Evolutionary conservation across 2,113 vertebrate genomes (phyloP), one percentile per base, ranked within the genome.

Genomic region (Planiliza haematocheilus): DNA sequence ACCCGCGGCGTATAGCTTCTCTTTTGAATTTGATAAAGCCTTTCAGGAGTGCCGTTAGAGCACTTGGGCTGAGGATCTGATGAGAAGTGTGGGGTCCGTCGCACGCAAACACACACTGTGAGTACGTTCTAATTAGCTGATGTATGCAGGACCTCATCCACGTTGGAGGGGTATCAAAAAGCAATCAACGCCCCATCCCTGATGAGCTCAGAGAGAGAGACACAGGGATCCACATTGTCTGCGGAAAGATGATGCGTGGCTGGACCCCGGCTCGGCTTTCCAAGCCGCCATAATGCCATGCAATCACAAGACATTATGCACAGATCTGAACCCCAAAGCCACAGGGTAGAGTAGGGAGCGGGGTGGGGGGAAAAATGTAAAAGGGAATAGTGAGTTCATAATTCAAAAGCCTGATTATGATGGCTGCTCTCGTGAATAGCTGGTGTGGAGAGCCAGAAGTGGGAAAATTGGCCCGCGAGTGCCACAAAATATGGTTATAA

Each of bases 171-270:
- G 88, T 91, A 94, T 94, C 94, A 94, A 94, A 94, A 95, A 94
- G 92, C 93, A 95, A 95, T 95, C 94, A 95, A 93, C 93, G 89
- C 93, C 92, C 92, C 94, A 94, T 94, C 88, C 86, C 90, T 95
- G 93, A 94, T 93, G 92, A 94, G 93, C 89, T 92, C 83, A 86
- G 79, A 87, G 87, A 86, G 79, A 87, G 87, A 81, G 83, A 90
- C 89, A 89, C 85, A 88, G 77, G 87, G 88, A 90, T 91, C 89
- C 90, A 89, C 91, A 90, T 86, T 91, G 88, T 92, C 89, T 86
- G 85, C 81, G 87, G 86, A 92, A 91, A 93, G 88, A 90, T 85
- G 90, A 91, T 91, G 90, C 70, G 86, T 82, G 83, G 86, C 90
- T 90, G 87, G 89, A 93, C 89, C 77, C 78, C 66, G 63, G 62